A percentile compares a stretch with the other conserved stretches of the same genome.
Conservation (phyloP, 2,888 invertebrate species). For the Parascotia fuliginaria region DNA sequence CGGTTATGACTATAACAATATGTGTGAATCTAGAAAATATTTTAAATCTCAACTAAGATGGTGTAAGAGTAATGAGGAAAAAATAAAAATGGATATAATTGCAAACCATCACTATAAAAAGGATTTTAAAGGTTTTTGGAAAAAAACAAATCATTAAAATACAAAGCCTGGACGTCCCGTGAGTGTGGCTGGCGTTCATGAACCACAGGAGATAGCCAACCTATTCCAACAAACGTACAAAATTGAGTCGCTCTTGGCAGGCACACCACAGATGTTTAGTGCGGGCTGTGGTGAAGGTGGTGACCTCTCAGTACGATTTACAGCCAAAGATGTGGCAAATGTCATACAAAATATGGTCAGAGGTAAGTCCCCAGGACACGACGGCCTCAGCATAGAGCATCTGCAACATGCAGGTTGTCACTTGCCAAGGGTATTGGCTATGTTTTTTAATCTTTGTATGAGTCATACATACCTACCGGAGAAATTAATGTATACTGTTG, state of each 20-base stretch:
- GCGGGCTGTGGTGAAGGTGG: background rate
- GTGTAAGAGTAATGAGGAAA: no score
- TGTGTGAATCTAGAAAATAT: no score
- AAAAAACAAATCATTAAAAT: background rate
- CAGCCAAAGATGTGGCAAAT: background rate
- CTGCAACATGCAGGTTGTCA: background rate
- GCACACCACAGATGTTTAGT: background rate
- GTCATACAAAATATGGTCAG: background rate
- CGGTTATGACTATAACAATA: no score
- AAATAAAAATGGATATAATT: slow-evolving; percentile 7
- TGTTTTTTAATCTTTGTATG: background rate
- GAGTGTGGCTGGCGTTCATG: slow-evolving; percentile 2
- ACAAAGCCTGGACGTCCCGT: background rate
- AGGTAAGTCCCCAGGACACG: background rate
- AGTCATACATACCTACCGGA: background rate
- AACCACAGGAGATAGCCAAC: slow-evolving; percentile 1
- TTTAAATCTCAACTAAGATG: no score
- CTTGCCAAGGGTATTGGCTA: background rate
- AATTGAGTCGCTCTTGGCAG: background rate
- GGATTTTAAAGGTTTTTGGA: slow-evolving; percentile 5
- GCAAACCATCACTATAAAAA: slow-evolving; percentile 1
- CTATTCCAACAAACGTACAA: background rate
- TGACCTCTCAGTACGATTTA: background rate
- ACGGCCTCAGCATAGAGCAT: background rate
- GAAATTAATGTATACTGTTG: background rate